A percentile compares a stretch with the other conserved stretches of the same genome.
phyloP scores from a whole-genome alignment of 2,113 vertebrate genomes.

The Maccullochella peelii region DNA sequence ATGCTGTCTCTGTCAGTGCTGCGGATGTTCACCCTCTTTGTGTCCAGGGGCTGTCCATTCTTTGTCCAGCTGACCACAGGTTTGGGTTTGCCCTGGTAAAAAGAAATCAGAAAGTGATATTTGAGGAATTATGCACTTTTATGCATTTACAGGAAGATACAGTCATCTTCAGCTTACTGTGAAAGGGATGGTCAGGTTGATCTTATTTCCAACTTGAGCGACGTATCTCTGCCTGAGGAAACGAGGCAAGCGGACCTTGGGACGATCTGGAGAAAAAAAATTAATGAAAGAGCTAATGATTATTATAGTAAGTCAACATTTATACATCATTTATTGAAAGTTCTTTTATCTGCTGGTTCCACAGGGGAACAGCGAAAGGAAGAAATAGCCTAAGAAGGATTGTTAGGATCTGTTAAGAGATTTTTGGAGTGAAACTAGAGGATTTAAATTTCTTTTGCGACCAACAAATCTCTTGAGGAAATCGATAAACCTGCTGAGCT shows the following conservation, averaged over 20 bases:
- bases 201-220: slow-evolving; percentile 85
- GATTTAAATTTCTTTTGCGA: slow-evolving; percentile 1
- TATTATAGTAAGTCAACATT: background rate
- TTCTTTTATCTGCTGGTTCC: background rate
- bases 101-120: background rate
- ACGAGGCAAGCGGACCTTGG: slow-evolving; percentile 93
- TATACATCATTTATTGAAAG: background rate
- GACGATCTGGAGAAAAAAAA: slow-evolving; percentile 84
- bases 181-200: slow-evolving; percentile 96
- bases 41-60: slow-evolving; percentile 86
- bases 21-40: slow-evolving; percentile 85
- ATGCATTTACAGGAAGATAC: background rate
- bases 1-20: slow-evolving; percentile 89
- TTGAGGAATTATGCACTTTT: accelerated
- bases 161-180: slow-evolving; percentile 80
- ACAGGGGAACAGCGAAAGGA: background rate
- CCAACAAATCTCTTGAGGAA: slow-evolving; percentile 8
- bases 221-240: slow-evolving; percentile 90
- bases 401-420: background rate
- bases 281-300: background rate
- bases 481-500: background rate
- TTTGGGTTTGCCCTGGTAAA: slow-evolving; percentile 90
- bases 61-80: slow-evolving; percentile 91
- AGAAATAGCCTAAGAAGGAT: background rate
- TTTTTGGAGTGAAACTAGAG: background rate